Evolutionary conservation across 2,113 vertebrate species (phyloP).

Genomic region (Lepus timidus): DNA sequence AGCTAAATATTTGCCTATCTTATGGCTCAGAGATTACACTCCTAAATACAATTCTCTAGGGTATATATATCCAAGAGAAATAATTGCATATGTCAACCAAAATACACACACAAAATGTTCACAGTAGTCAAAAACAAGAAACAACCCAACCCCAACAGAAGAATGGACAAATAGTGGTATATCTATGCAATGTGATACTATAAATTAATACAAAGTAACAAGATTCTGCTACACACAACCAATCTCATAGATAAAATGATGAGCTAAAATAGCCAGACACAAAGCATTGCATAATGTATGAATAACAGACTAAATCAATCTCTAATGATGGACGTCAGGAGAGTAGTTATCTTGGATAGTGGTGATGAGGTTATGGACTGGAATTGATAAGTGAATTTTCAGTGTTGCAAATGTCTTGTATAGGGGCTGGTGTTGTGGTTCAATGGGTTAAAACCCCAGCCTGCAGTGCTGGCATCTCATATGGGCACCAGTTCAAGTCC

Average conservation of each 20-base stretch:
- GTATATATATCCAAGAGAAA: background rate
- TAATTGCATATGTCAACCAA: background rate
- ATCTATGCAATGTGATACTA: background rate
- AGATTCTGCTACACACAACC: background rate
- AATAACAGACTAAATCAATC: conserved; percentile 35
- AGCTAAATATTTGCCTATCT: background rate
- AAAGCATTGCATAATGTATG: background rate
- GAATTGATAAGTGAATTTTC: background rate
- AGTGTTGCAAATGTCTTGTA: background rate
- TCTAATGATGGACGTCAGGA: background rate
- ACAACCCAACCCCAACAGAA: background rate
- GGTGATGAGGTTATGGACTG: background rate
- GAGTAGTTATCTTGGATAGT: background rate
- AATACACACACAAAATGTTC: background rate
- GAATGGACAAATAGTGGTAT: background rate
- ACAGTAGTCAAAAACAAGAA: background rate
- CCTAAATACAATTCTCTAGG: background rate
- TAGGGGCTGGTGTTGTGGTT: too few relatives aligned
- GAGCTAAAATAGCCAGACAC: background rate
- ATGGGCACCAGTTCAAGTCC: too few relatives aligned
- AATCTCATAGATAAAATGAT: background rate
- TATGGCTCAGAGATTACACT: background rate
- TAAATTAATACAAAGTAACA: background rate
- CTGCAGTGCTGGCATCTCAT: too few relatives aligned
- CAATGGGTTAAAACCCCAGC: too few relatives aligned